Evolutionary conservation across 2,888 invertebrate species (phyloP).

Genomic region (Subacronicta megacephala): DNA sequence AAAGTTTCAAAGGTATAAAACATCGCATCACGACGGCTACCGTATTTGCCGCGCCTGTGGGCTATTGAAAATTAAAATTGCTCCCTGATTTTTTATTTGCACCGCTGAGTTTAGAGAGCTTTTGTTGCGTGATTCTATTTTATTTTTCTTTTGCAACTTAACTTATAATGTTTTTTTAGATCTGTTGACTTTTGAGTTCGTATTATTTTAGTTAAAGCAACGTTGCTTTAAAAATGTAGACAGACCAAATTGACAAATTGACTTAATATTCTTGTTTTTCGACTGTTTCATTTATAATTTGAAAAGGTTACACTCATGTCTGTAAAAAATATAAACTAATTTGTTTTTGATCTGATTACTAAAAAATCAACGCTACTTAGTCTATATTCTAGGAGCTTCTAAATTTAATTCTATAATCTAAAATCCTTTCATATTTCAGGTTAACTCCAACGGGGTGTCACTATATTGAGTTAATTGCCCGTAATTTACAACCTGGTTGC

Average conservation of each 20-base stretch:
- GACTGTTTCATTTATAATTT: too few species aligned
- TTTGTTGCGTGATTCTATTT: slow-evolving; percentile 63
- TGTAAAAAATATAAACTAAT: too few species aligned
- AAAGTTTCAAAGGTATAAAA: slow-evolving; percentile 73
- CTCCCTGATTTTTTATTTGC: slow-evolving; percentile 77
- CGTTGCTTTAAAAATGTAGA: neutral
- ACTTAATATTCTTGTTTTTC: too few species aligned
- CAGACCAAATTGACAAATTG: too few species aligned
- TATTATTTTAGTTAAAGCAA: neutral
- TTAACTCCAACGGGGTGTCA: slow-evolving; percentile 52
- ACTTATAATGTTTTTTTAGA: slow-evolving; percentile 12
- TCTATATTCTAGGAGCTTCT: slow-evolving; percentile 1
- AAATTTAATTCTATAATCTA: slow-evolving; percentile 16
- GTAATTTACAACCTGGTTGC: slow-evolving; percentile 67
- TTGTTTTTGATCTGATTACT: too few species aligned
- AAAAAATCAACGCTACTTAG: too few species aligned
- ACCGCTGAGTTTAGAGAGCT: slow-evolving; percentile 69
- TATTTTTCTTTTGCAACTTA: slow-evolving; percentile 33
- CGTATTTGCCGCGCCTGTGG: slow-evolving; percentile 78
- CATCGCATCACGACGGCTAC: slow-evolving; percentile 74
- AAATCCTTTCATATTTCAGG: slow-evolving; percentile 43
- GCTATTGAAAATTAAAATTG: slow-evolving; percentile 87
- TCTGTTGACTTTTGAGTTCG: neutral
- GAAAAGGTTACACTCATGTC: too few species aligned
- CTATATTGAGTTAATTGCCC: slow-evolving; percentile 63